Conservation (phyloP, 2,888 invertebrate genomes). For the Fragum sueziense region DNA sequence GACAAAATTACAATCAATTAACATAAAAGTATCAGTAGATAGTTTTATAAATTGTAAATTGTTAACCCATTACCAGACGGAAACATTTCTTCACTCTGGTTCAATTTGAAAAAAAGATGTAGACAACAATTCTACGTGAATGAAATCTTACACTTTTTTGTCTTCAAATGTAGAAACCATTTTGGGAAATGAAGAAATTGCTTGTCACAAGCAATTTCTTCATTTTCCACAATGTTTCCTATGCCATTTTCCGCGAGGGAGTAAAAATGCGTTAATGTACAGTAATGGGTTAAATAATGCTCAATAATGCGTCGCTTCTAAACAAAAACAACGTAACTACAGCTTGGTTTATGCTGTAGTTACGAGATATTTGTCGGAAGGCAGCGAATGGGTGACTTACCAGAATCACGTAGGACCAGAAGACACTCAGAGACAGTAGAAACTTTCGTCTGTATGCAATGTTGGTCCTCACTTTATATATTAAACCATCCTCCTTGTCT, state of each 20-base stretch:
- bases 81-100: too few relatives aligned
- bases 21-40: too few relatives aligned
- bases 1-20: too few relatives aligned
- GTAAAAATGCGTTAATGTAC: neutral
- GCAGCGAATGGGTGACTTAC: slow-evolving; percentile 3
- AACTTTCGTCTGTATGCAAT: slow-evolving; percentile 20
- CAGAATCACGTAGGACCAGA: slow-evolving; percentile 14
- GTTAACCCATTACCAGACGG: too few relatives aligned
- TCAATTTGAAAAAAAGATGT: too few relatives aligned
- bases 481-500: neutral
- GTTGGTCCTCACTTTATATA: neutral
- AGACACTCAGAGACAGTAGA: slow-evolving; percentile 9
- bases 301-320: neutral
- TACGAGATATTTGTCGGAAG: neutral
- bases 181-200: neutral
- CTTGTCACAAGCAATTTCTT: neutral
- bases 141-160: too few relatives aligned
- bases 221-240: neutral
- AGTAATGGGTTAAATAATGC: too few relatives aligned
- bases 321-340: too few relatives aligned
- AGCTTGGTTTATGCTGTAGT: too few relatives aligned
- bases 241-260: neutral
- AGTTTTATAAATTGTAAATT: too few relatives aligned
- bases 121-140: too few relatives aligned
- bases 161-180: neutral